A percentile compares a stretch with the other conserved stretches of the same genome.
These are phyloP conservation scores for Epinephelus awoara DNA, from an alignment of 2,797 vertebrate genomes.

Conservation along the genomic window DNA sequence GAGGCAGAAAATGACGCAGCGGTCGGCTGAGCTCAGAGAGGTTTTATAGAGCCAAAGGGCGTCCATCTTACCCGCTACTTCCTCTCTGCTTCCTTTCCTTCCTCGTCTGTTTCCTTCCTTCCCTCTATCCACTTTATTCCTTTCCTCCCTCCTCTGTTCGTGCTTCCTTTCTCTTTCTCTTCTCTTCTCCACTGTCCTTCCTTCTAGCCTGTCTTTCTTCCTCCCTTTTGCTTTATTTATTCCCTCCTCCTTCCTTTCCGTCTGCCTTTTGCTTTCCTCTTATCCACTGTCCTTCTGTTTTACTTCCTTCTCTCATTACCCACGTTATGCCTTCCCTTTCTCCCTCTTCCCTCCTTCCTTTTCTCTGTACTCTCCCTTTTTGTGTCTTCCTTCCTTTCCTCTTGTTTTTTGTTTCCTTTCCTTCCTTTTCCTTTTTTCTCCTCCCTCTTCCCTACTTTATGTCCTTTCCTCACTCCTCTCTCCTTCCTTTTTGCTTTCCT, in stretches of 20 bases:
- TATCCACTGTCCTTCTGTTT: no score
- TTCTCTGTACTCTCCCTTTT: neutral
- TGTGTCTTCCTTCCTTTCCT: neutral
- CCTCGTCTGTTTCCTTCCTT: neutral
- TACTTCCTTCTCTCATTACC: no score
- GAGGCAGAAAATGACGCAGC: slow-evolving; percentile 72
- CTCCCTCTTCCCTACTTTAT: neutral
- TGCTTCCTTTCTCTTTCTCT: neutral
- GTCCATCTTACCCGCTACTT: neutral
- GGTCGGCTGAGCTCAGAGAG: slow-evolving; percentile 59
- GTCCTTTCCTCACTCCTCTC: neutral
- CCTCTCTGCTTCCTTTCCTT: neutral
- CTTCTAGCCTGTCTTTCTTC: no score
- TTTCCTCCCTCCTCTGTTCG: neutral
- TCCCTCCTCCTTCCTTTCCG: neutral
- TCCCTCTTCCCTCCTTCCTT: slow-evolving; percentile 7
- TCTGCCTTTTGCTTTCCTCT: no score
- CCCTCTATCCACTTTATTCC: neutral
- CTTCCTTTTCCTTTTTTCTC: neutral
- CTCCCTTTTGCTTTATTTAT: neutral
- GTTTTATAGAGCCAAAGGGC: slow-evolving; percentile 51
- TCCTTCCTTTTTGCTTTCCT: neutral
- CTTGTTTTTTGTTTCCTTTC: neutral
- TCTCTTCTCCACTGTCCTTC: neutral
- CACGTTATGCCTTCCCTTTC: no score